phyloP scores from a whole-genome alignment of 1,140 invertebrate genomes.

The Ooceraea biroi region DNA sequence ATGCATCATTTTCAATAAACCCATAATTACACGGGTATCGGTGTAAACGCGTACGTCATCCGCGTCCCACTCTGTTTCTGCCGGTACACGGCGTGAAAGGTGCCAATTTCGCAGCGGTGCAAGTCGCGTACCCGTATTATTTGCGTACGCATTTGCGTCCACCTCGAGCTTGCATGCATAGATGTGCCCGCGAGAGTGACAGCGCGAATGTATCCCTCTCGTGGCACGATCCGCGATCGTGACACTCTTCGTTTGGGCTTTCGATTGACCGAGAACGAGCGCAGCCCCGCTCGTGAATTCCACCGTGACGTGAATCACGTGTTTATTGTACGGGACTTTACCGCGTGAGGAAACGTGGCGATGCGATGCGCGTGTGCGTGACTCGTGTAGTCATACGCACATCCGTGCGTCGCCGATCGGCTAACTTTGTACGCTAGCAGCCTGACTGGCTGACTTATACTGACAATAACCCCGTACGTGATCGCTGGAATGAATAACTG shows the following conservation, averaged over 20 bases:
- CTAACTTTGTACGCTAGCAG: no score
- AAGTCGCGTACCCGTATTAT: conserved; percentile 36
- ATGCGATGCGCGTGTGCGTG: conserved; percentile 9
- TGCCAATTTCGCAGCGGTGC: conserved; percentile 44
- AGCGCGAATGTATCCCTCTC: conserved; percentile 26
- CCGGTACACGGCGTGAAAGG: conserved; percentile 21
- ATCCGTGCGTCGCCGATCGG: no score
- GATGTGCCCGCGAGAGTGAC: conserved; percentile 53
- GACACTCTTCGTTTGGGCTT: conserved; percentile 65
- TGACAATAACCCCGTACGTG: conserved; percentile 5
- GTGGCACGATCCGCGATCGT: conserved; percentile 46
- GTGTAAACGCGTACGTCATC: conserved; percentile 56
- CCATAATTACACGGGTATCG: conserved; percentile 60
- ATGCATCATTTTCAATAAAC: conserved; percentile 63
- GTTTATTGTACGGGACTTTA: conserved; percentile 55
- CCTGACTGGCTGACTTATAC: conserved; percentile 8
- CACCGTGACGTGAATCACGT: conserved; percentile 67
- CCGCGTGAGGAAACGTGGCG: conserved; percentile 5
- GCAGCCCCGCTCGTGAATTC: conserved; percentile 51
- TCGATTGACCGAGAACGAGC: conserved; percentile 51
- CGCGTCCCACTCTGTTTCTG: conserved; percentile 39
- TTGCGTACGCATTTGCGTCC: conserved; percentile 53
- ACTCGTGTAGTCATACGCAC: conserved; percentile 30
- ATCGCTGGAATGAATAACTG: conserved; percentile 26
- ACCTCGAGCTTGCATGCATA: conserved; percentile 38